Conservation (phyloP, 2,113 vertebrate species). For the Muntiacus reevesi region DNA sequence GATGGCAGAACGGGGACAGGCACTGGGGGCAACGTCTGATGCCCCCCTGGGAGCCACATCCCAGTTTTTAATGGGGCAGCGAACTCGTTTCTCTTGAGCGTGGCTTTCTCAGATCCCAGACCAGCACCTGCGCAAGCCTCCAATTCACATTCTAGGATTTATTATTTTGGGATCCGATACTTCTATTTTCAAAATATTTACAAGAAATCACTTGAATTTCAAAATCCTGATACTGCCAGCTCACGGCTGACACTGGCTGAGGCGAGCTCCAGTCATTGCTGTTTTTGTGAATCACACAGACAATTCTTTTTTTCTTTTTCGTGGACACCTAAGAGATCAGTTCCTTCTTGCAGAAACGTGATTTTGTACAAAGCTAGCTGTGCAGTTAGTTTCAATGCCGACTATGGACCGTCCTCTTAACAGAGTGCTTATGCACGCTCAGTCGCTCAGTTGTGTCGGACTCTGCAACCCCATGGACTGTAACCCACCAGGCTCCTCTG, state of each 20-base stretch:
- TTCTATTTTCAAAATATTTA: conserved; percentile 19
- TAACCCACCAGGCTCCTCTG: neutral
- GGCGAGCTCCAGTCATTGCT: neutral
- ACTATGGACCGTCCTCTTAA: neutral
- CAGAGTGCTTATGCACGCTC: neutral
- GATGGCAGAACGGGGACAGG: neutral
- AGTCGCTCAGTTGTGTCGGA: neutral
- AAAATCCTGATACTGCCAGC: neutral
- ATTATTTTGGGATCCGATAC: neutral
- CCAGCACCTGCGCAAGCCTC: neutral
- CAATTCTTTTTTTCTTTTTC: neutral
- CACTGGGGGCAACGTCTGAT: neutral
- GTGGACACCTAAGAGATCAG: neutral
- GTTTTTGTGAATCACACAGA: neutral
- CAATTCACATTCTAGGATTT: neutral
- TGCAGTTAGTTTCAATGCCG: neutral
- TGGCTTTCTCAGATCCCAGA: neutral
- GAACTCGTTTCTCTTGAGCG: neutral
- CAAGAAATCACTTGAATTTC: neutral
- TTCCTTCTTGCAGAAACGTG: neutral
- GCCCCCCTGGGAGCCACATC: neutral
- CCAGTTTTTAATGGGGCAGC: neutral
- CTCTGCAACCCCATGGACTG: neutral
- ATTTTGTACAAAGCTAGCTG: neutral
- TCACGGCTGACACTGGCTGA: neutral